Evolutionary conservation across 2,797 vertebrate species (phyloP).

Genomic region (Apogon hyalosoma): DNA sequence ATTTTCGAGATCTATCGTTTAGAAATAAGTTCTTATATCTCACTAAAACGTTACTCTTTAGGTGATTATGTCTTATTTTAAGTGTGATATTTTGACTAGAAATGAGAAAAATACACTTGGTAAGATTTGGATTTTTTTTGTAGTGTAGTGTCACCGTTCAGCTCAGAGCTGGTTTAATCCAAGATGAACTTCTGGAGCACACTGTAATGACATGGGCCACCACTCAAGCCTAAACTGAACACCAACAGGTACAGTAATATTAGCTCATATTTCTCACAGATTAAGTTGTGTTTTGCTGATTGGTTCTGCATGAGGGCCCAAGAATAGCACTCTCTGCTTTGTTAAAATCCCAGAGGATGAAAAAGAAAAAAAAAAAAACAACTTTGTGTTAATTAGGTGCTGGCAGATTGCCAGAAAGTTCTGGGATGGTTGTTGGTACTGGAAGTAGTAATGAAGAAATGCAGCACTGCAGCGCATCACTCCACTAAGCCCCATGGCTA

Average conservation of each 20-base stretch:
- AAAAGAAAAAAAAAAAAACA: neutral
- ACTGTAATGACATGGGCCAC: slow-evolving; percentile 32
- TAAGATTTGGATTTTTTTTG: too few relatives aligned
- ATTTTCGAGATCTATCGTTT: too few relatives aligned
- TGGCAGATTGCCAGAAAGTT: slow-evolving; percentile 45
- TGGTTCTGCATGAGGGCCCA: slow-evolving; percentile 50
- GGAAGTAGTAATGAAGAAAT: slow-evolving; percentile 1
- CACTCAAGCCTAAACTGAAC: slow-evolving; percentile 10
- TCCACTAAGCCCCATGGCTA: neutral
- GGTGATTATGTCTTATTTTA: too few relatives aligned
- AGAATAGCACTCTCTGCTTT: slow-evolving; percentile 31
- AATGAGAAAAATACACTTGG: too few relatives aligned
- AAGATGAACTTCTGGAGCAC: slow-evolving; percentile 26
- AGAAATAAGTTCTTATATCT: too few relatives aligned
- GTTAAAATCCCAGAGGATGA: slow-evolving; percentile 19
- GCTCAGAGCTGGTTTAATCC: slow-evolving; percentile 32
- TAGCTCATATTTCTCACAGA: slow-evolving; percentile 39
- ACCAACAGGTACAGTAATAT: slow-evolving; percentile 36
- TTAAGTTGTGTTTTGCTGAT: slow-evolving; percentile 52
- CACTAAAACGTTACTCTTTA: too few relatives aligned
- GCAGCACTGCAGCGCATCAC: slow-evolving; percentile 3
- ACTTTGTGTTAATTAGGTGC: slow-evolving; percentile 45
- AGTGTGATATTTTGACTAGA: too few relatives aligned
- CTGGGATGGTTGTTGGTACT: slow-evolving; percentile 20
- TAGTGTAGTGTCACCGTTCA: neutral